Base-by-base conservation (phyloP, 2,888 invertebrate genomes). In the Thera obeliscata region DNA sequence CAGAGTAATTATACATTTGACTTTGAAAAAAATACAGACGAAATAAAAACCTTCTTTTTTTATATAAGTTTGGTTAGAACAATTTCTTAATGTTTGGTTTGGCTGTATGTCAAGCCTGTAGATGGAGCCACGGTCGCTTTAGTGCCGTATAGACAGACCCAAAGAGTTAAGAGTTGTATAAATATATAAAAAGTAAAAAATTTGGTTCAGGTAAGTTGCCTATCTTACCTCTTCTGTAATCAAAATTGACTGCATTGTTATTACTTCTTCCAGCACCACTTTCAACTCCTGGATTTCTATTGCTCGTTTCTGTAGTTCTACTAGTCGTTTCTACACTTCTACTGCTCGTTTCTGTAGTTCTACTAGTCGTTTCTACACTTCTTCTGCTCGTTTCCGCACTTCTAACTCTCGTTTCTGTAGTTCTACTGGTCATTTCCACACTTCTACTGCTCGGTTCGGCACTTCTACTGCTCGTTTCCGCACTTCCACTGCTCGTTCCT, bases 211-310 rank as follows among this genome's bases (percentile, higher is more conserved):
- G 22, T 22, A 22, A 22, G 22, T 22, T 22, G 22, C 22, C 22
- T 22, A 41, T 7, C 48, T 52, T 66, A 68, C 68, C 64, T 50
- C 58, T 58, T 58, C 49, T 68, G n/a, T 68, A 68, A 12, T 57
- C 61, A 7, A 56, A 2, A 46, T 61, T 61, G 22, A 22, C 22
- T 2, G 5, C n/a, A 43, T 56, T 59, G 49, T 35, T 36, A 55
- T 22, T 55, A 9, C 22, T 52, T 7, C 9, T 11, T 12, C 43
- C 22, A 22, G 46, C n/a, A 46, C 50, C 48, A 48, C n/a, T 48
- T 35, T 11, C 63, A 50, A 33, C 8, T 56, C 12, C 56, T 7
- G 12, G n/a, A 60, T 43, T 56, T 49, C 2, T 57, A 33, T n/a
- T 62, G 8, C 58, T 59, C 4, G 6, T 2, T 1, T 41, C 63